Base-by-base conservation (phyloP, 35 echinoderm and acorn worm genomes). In the Apostichopus californicus region DNA sequence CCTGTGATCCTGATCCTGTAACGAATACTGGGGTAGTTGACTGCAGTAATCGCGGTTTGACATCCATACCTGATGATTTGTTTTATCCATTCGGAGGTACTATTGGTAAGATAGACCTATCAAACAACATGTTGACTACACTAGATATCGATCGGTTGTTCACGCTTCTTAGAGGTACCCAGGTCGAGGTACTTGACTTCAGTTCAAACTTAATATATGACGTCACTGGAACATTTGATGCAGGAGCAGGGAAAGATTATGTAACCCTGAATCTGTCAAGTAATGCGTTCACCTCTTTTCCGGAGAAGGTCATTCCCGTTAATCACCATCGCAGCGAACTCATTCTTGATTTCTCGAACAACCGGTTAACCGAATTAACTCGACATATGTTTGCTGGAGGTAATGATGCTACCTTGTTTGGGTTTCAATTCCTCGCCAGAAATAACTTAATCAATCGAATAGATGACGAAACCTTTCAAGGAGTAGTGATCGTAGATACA, bases 401-500 rank as follows among this genome's bases (percentile, higher is more conserved):
- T 63, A 73, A 57, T 54, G 59, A 66, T 73, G 3, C 22, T 53
- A 65, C 6, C 9, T 18, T 88, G 28, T 61, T n/a, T 25, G 85
- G 85, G 21, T 87, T 87, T 21, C 0, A 87, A 57, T 87, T 87
- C 54, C 18, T 87, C 22, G 85, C 85, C 53, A 87, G 60, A 20
- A 87, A 87, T 87, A 90, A 90, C 71, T 10, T 53, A n/a, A 90
- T 90, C 25, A 90, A 8, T 28, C 64, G 20, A 13, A 90, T 90
- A 54, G 11, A 90, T 60, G 34, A 77, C 88, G 73, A 77, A 18
- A 22, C 73, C 24, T 90, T 90, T 56, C 66, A 90, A 54, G 73
- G 73, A 13, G 24, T 90, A 3, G 6, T 20, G 2, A 14, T 77
- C 28, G 20, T 71, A 6, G 85, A 87, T 57, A 63, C 68, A 17